Percentiles rank a stretch among this genome's conserved stretches.
These are phyloP conservation scores for Chiridota heheva DNA, from an alignment of 35 echinoderm and acorn worm species.

Conservation along the genomic window DNA sequence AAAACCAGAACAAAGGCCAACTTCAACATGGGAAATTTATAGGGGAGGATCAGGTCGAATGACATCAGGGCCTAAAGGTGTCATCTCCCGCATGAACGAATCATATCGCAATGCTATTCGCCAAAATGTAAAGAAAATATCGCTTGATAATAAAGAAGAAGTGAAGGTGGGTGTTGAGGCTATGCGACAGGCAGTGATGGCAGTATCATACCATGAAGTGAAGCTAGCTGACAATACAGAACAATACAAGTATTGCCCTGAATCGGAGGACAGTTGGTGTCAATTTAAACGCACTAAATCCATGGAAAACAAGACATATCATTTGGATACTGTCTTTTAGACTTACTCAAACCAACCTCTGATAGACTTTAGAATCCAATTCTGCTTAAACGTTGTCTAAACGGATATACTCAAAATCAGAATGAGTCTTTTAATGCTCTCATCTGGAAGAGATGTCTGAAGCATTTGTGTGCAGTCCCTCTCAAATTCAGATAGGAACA, in stretches of 20 bases:
- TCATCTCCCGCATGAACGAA: conserved; percentile 12
- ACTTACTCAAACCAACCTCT: conserved; percentile 11
- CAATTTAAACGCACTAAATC: no score
- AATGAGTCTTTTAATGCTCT: conserved; percentile 29
- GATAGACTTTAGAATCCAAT: neutral
- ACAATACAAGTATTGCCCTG: no score
- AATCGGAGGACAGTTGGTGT: no score
- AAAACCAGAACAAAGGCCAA: neutral
- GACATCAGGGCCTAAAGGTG: conserved; percentile 38
- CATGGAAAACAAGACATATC: neutral
- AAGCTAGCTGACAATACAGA: no score
- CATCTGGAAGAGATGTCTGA: conserved; percentile 39
- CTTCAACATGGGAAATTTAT: neutral
- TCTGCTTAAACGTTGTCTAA: conserved; percentile 31
- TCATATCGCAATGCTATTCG: conserved; percentile 42
- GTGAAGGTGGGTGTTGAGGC: neutral
- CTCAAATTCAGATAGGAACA: neutral
- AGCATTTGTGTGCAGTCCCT: conserved; percentile 29
- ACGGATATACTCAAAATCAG: conserved; percentile 45
- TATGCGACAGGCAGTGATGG: no score
- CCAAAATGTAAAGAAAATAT: conserved; percentile 8
- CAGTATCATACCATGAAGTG: no score
- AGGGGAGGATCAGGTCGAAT: conserved; percentile 15
- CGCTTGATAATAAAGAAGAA: neutral
- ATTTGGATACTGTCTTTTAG: neutral